phyloP scores from a whole-genome alignment of 2,888 invertebrate genomes.

The Pimpla rufipes region DNA sequence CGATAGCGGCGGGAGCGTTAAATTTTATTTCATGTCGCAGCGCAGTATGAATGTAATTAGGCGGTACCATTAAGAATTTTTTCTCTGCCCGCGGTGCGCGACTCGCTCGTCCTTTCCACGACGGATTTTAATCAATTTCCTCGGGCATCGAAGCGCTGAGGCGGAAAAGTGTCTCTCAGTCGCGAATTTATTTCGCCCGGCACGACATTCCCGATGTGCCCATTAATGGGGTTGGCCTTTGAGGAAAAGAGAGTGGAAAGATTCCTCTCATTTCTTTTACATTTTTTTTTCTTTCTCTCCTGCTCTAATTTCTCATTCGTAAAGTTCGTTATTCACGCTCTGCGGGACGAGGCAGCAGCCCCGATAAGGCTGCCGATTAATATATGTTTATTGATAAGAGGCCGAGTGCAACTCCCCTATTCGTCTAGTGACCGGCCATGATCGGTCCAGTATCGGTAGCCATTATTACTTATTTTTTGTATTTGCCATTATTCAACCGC shows the following conservation, averaged over 20 bases:
- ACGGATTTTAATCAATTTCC: constrained; percentile 58
- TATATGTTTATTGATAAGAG: too few species aligned
- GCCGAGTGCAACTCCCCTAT: too few species aligned
- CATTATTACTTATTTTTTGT: too few species aligned
- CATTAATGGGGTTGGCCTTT: constrained; percentile 28
- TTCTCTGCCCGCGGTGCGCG: not conserved
- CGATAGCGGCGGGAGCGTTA: constrained; percentile 4
- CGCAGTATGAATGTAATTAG: constrained; percentile 55
- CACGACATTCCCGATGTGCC: constrained; percentile 7
- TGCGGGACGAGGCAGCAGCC: not conserved
- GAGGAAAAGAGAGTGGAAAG: constrained; percentile 21
- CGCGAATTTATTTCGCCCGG: constrained; percentile 15
- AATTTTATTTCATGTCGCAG: constrained; percentile 34
- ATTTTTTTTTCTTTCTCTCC: not conserved
- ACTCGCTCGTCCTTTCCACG: constrained; percentile 3
- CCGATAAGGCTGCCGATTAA: constrained; percentile 11
- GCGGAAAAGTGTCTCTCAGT: constrained; percentile 20
- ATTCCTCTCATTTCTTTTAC: constrained; percentile 18
- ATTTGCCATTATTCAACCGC: too few species aligned
- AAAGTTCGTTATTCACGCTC: constrained; percentile 30
- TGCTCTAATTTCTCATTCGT: constrained; percentile 4
- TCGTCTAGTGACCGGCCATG: too few species aligned
- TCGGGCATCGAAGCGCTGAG: constrained; percentile 35
- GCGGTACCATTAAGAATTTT: constrained; percentile 41
- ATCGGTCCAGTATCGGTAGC: too few species aligned